Evolutionary conservation across 1,140 invertebrate species (phyloP).

Genomic region (Cherax destructor): DNA sequence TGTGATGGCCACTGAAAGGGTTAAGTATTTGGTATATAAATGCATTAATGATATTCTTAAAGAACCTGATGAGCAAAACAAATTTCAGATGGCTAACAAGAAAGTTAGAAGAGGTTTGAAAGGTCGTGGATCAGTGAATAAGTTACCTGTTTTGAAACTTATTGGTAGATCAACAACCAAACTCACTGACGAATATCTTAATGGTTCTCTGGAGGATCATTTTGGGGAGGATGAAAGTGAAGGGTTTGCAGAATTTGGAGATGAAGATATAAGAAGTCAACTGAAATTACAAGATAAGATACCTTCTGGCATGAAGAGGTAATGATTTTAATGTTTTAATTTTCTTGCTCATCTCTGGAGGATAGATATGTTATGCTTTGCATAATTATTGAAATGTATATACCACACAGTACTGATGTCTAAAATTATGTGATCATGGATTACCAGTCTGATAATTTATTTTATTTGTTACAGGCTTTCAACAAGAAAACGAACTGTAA

Average conservation of each 20-base stretch:
- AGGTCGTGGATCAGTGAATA: slow-evolving; percentile 33
- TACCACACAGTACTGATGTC: no score
- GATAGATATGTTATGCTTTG: no score
- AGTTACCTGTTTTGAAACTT: slow-evolving; percentile 35
- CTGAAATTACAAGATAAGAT: slow-evolving; percentile 21
- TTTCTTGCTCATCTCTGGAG: no score
- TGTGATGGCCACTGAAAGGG: no score
- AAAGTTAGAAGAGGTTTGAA: slow-evolving; percentile 18
- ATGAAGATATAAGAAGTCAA: slow-evolving; percentile 8
- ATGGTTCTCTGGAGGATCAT: background rate
- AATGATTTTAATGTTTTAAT: background rate
- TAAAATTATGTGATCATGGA: no score
- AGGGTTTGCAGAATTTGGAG: background rate
- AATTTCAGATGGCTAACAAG: slow-evolving; percentile 6
- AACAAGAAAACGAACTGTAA: slow-evolving; percentile 52
- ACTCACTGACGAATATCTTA: background rate
- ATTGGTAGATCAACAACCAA: slow-evolving; percentile 15
- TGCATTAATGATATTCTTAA: no score
- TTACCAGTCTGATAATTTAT: background rate
- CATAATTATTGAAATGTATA: no score
- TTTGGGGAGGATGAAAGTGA: slow-evolving; percentile 30
- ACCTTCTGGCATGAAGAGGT: slow-evolving; percentile 50
- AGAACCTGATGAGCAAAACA: background rate
- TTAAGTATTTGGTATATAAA: no score
- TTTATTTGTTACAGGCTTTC: slow-evolving; percentile 32